A percentile compares a stretch with the other conserved stretches of the same genome.
Evolutionary conservation across 2,888 invertebrate genomes (phyloP).

Genomic region (Eristalis arbustorum): DNA sequence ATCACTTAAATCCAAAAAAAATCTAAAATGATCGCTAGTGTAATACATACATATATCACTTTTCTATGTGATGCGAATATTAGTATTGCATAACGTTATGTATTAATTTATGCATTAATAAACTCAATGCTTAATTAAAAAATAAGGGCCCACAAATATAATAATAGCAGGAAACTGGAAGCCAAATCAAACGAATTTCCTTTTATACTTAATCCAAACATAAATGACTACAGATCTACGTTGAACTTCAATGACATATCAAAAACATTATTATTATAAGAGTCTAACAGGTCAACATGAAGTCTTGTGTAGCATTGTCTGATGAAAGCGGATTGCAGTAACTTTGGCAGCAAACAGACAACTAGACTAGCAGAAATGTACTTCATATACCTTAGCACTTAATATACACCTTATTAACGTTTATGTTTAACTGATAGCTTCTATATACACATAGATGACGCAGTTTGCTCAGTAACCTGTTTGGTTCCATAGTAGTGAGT

Average conservation of each 20-base stretch:
- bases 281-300: conserved; percentile 47
- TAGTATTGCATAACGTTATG: too few relatives aligned
- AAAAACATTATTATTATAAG: conserved; percentile 60
- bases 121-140: too few relatives aligned
- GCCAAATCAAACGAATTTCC: conserved; percentile 50
- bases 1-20: too few relatives aligned
- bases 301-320: background rate
- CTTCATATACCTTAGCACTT: conserved; percentile 17
- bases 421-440: conserved; percentile 33
- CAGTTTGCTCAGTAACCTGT: conserved; percentile 45
- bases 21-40: too few relatives aligned
- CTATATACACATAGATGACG: conserved; percentile 5
- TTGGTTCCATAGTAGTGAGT: conserved; percentile 61
- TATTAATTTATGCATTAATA: too few relatives aligned
- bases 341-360: too few relatives aligned
- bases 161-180: background rate
- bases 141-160: too few relatives aligned
- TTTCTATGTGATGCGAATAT: too few relatives aligned
- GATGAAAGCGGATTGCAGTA: too few relatives aligned
- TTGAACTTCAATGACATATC: conserved; percentile 50
- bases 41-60: too few relatives aligned
- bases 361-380: conserved; percentile 18
- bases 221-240: conserved; percentile 34
- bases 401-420: too few relatives aligned
- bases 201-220: conserved; percentile 54